phyloP scores from a whole-genome alignment of 2,113 vertebrate species.

The Pachyramphus minor region DNA sequence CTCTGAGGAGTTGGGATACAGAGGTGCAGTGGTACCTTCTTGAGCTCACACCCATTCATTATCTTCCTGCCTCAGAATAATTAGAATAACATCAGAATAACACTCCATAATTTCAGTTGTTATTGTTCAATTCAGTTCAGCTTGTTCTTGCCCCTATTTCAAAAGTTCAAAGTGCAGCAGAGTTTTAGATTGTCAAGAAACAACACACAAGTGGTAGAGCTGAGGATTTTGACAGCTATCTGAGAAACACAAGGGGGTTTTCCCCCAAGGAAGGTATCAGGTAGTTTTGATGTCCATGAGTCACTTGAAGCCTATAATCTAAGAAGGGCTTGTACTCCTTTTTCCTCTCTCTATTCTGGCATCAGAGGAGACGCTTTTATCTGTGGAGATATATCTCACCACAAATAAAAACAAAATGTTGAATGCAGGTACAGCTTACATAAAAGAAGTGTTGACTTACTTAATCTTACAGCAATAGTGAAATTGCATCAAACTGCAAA shows the following conservation, averaged over 20 bases:
- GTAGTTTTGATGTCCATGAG: neutral
- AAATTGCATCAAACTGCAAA: slow-evolving; percentile 16
- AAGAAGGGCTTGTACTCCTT: neutral
- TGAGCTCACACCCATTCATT: neutral
- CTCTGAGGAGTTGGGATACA: neutral
- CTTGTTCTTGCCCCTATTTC: neutral
- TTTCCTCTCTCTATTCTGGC: neutral
- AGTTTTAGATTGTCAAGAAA: neutral
- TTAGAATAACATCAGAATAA: too few relatives aligned
- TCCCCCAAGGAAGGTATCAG: neutral
- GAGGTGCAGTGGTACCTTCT: neutral
- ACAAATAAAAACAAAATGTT: neutral
- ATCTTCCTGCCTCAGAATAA: neutral
- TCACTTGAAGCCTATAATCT: neutral
- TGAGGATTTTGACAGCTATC: neutral
- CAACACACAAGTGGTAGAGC: neutral
- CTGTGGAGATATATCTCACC: neutral
- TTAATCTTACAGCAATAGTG: neutral
- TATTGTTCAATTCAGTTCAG: neutral
- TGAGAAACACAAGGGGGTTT: neutral
- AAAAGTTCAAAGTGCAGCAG: neutral
- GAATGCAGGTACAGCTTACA: neutral
- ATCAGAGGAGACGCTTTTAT: neutral
- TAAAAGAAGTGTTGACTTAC: neutral
- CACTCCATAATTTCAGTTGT: accelerated